Conservation (phyloP, 2,113 vertebrate species). For the Triplophysa rosa region DNA sequence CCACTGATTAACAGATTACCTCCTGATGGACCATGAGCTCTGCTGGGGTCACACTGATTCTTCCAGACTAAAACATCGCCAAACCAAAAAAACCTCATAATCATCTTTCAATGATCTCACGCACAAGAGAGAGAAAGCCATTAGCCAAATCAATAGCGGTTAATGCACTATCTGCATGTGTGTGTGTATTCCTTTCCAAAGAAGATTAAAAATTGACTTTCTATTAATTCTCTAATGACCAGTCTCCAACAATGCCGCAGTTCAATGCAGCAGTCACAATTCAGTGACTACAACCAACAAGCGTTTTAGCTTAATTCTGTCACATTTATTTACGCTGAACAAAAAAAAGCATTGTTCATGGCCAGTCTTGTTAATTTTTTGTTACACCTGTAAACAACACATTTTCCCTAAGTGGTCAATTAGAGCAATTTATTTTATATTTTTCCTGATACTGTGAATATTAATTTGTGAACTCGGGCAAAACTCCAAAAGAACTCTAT, state of each 20-base stretch:
- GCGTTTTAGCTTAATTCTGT: constrained; percentile 13
- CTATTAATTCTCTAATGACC: constrained; percentile 65
- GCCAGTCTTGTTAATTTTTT: constrained; percentile 4
- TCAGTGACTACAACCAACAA: constrained; percentile 25
- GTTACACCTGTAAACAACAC: not conserved
- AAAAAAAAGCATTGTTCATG: constrained; percentile 19
- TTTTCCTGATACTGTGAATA: constrained; percentile 4
- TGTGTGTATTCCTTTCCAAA: constrained; percentile 53
- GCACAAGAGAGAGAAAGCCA: constrained; percentile 60
- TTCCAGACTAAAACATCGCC: constrained; percentile 23
- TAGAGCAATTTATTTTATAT: not conserved
- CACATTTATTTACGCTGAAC: constrained; percentile 17
- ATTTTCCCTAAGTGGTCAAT: not conserved
- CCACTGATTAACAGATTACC: constrained; percentile 47
- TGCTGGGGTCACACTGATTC: constrained; percentile 47
- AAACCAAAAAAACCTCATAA: constrained; percentile 54
- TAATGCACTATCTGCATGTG: constrained; percentile 54
- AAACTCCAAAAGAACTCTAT: constrained; percentile 2
- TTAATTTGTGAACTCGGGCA: not conserved
- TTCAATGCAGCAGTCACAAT: constrained; percentile 33
- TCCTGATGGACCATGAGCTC: constrained; percentile 44
- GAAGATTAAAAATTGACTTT: constrained; percentile 66
- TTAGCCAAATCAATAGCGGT: constrained; percentile 71
- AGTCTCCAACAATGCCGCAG: constrained; percentile 59
- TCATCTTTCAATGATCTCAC: constrained; percentile 63